A percentile compares a stretch with the other conserved stretches of the same genome.
Conservation (phyloP, 2,113 vertebrate genomes). For the Megaleporinus macrocephalus region DNA sequence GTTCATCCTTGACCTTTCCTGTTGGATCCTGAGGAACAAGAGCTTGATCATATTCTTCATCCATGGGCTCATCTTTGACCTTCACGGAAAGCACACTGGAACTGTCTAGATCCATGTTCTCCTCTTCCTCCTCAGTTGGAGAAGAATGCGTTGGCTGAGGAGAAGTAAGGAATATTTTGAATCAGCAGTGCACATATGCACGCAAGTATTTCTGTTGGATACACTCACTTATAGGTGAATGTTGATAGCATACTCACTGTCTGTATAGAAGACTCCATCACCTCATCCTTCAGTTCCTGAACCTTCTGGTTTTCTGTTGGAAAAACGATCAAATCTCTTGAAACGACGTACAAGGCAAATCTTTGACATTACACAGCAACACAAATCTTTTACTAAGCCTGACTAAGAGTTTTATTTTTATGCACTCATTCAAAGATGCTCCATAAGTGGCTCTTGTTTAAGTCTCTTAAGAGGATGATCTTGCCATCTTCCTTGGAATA, state of each 20-base stretch:
- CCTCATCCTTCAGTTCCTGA: background rate
- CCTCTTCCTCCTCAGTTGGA: background rate
- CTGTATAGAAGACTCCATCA: background rate
- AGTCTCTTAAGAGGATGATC: too few relatives aligned
- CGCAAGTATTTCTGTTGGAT: background rate
- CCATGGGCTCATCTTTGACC: constrained; percentile 54
- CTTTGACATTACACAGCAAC: too few relatives aligned
- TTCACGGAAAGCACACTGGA: background rate
- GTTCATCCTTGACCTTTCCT: constrained; percentile 51
- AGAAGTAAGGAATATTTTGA: background rate
- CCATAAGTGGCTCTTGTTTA: too few relatives aligned
- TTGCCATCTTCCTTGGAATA: too few relatives aligned
- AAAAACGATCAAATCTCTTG: background rate
- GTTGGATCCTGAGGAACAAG: constrained; percentile 15
- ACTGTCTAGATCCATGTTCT: background rate
- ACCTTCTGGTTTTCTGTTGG: background rate
- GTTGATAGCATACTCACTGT: background rate
- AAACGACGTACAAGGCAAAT: background rate
- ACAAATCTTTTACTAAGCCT: too few relatives aligned
- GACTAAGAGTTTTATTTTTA: too few relatives aligned
- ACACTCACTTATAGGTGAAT: too few relatives aligned
- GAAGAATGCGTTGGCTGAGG: background rate
- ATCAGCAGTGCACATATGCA: background rate
- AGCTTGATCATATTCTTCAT: constrained; percentile 55
- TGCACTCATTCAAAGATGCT: too few relatives aligned